These are phyloP conservation scores for Drosophila prostipennis DNA, from an alignment of 2,888 invertebrate species.

Conservation along the genomic window DNA sequence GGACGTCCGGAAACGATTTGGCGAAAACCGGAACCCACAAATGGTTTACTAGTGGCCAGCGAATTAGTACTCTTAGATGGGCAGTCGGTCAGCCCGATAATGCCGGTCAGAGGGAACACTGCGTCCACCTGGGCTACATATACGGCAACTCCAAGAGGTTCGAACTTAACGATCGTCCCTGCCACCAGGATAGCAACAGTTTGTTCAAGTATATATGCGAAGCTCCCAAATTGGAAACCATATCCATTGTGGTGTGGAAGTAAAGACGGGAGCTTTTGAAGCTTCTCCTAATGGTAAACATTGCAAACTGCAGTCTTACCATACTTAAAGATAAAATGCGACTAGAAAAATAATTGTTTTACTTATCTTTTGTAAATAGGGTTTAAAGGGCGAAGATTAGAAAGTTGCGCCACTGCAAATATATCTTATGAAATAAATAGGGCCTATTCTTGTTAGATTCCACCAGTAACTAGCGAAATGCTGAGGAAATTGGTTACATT, in stretches of 20 bases:
- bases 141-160: conserved; percentile 8
- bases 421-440: not conserved
- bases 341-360: too few relatives aligned
- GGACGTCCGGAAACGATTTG: conserved; percentile 34
- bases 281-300: not conserved
- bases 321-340: too few relatives aligned
- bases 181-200: conserved; percentile 15
- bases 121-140: conserved; percentile 29
- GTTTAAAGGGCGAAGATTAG: too few relatives aligned
- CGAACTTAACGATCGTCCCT: conserved; percentile 31
- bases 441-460: not conserved
- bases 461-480: not conserved
- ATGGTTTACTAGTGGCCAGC: conserved; percentile 21
- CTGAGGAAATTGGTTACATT: not conserved
- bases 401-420: not conserved
- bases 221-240: conserved; percentile 25
- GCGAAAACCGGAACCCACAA: conserved; percentile 22
- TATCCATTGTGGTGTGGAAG: conserved; percentile 42
- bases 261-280: not conserved
- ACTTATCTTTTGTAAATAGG: too few relatives aligned
- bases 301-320: too few relatives aligned
- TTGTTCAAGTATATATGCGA: conserved; percentile 36
- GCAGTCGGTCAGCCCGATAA: conserved; percentile 22
- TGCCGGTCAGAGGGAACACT: conserved; percentile 16
- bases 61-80: conserved; percentile 19